A percentile compares a stretch with the other conserved stretches of the same genome.
Evolutionary conservation across 2,888 invertebrate species (phyloP).

Genomic region (Rhingia rostrata): DNA sequence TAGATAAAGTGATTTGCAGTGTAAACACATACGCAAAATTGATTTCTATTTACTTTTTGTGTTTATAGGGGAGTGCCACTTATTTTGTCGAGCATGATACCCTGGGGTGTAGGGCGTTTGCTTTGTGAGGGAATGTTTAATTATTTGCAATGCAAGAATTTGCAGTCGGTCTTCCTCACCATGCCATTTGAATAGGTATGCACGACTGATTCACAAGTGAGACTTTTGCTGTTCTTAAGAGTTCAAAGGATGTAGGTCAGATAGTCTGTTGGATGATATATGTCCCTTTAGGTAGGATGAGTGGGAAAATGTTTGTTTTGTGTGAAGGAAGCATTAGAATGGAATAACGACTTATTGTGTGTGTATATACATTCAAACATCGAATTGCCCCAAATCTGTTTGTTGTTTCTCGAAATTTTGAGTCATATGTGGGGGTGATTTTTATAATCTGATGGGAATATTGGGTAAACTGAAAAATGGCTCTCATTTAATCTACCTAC

Average conservation of each 20-base stretch:
- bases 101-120: slow-evolving; percentile 5
- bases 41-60: slow-evolving; percentile 41
- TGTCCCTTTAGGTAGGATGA: slow-evolving; percentile 1
- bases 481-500: no score
- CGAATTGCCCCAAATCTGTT: no score
- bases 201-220: slow-evolving; percentile 17
- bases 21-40: slow-evolving; percentile 47
- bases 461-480: no score
- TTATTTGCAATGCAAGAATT: slow-evolving; percentile 28
- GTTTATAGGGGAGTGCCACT: neutral
- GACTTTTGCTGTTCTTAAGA: neutral
- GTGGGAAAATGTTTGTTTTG: neutral
- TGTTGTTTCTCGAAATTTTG: no score
- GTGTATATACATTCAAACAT: neutral
- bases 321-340: slow-evolving; percentile 3
- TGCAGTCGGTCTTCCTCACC: slow-evolving; percentile 1
- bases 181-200: slow-evolving; percentile 16
- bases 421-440: no score
- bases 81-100: neutral
- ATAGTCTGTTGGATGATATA: slow-evolving; percentile 42
- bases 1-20: neutral
- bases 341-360: neutral
- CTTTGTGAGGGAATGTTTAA: slow-evolving; percentile 30
- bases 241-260: slow-evolving; percentile 56
- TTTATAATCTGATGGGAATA: no score